phyloP scores from a whole-genome alignment of 1,140 invertebrate species.

The Argopecten irradians region DNA sequence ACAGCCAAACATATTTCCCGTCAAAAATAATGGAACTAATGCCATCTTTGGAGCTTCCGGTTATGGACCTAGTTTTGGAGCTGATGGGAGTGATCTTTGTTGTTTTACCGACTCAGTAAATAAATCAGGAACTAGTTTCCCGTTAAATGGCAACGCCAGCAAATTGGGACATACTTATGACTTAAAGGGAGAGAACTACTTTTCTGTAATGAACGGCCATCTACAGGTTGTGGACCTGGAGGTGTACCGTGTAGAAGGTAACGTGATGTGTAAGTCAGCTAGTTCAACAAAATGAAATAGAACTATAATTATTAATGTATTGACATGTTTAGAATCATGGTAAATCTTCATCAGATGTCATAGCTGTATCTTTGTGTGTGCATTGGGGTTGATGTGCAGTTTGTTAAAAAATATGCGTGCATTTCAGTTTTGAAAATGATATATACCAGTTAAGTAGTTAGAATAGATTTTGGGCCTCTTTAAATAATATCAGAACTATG shows the following conservation, averaged over 20 bases:
- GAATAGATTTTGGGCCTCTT: too few species aligned
- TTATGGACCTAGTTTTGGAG: conserved; percentile 47
- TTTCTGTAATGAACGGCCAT: conserved; percentile 29
- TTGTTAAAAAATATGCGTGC: too few species aligned
- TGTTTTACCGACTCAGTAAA: conserved; percentile 20
- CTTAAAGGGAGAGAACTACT: conserved; percentile 7
- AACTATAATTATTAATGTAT: too few species aligned
- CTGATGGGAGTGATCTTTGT: conserved; percentile 41
- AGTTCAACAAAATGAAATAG: too few species aligned
- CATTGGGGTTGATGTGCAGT: too few species aligned
- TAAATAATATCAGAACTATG: too few species aligned
- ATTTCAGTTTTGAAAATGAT: too few species aligned
- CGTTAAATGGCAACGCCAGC: conserved; percentile 26
- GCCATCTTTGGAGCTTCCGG: not conserved
- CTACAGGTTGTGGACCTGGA: conserved; percentile 44
- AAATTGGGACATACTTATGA: conserved; percentile 28
- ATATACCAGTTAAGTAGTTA: too few species aligned
- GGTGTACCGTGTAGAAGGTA: conserved; percentile 49
- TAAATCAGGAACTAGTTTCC: conserved; percentile 5
- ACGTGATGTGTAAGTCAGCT: too few species aligned
- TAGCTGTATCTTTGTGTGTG: too few species aligned
- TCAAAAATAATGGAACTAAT: not conserved
- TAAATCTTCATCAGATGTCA: too few species aligned
- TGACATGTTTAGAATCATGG: too few species aligned
- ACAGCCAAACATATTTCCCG: conserved; percentile 24